These are phyloP conservation scores for Podocnemis expansa DNA, from an alignment of 2,113 vertebrate species.

Conservation along the genomic window DNA sequence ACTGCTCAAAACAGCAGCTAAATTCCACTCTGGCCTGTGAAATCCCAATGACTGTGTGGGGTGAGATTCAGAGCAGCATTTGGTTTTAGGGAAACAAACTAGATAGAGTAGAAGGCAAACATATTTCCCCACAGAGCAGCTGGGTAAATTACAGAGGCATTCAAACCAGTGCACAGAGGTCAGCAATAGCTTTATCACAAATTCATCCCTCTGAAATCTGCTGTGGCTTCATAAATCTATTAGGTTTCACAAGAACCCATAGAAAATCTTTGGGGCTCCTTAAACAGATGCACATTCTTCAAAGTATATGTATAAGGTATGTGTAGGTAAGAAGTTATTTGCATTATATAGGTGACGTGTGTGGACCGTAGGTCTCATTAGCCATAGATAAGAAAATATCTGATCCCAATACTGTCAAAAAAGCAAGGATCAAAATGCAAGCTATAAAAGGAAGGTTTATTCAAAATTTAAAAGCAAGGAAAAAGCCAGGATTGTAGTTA, in stretches of 20 bases:
- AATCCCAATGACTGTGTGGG: not conserved
- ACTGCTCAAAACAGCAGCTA: not conserved
- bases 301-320: not conserved
- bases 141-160: not conserved
- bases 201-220: not conserved
- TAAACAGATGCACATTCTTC: not conserved
- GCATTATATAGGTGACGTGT: rapidly evolving
- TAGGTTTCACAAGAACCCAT: not conserved
- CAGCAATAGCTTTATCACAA: not conserved
- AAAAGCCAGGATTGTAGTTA: not conserved
- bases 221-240: not conserved
- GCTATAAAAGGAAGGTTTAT: not conserved
- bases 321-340: not conserved
- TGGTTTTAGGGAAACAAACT: not conserved
- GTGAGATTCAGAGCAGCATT: not conserved
- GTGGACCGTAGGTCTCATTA: not conserved
- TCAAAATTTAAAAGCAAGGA: not conserved
- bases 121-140: not conserved
- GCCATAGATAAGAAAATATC: not conserved
- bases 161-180: not conserved
- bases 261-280: not conserved
- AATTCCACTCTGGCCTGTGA: not conserved
- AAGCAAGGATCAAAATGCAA: not conserved
- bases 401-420: not conserved
- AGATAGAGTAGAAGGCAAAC: not conserved